These are phyloP conservation scores for Drosophila anomalipes DNA, from an alignment of 2,888 invertebrate genomes.

Conservation along the genomic window DNA sequence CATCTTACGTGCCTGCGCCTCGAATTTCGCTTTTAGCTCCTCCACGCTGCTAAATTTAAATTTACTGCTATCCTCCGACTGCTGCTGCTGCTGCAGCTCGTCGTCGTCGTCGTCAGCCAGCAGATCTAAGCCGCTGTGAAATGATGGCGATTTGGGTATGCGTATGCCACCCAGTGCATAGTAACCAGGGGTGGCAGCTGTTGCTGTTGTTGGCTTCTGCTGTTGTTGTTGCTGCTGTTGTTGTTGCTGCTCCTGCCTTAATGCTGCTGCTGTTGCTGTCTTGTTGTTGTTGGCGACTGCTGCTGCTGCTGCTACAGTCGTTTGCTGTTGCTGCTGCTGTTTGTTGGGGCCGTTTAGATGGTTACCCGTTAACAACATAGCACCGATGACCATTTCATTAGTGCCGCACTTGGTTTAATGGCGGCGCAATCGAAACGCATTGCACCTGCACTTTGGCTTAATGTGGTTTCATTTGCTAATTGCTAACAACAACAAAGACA, in stretches of 20 bases:
- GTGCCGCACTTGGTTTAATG: conserved; percentile 76
- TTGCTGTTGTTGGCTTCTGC: conserved; percentile 19
- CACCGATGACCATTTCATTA: conserved; percentile 86
- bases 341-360: conserved; percentile 78
- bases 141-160: conserved; percentile 94
- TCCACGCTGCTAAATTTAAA: conserved; percentile 77
- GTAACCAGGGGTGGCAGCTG: conserved; percentile 58
- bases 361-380: conserved; percentile 86
- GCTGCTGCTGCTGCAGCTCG: conserved; percentile 37
- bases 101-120: conserved; percentile 85
- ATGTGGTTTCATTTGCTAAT: conserved; percentile 24
- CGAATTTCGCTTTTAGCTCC: conserved; percentile 80
- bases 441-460: conserved; percentile 29
- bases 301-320: conserved; percentile 30
- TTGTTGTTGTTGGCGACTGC: conserved; percentile 36
- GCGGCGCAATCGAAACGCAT: conserved; percentile 62
- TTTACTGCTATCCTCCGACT: conserved; percentile 29
- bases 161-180: conserved; percentile 86
- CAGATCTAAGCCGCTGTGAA: conserved; percentile 93
- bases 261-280: conserved; percentile 46
- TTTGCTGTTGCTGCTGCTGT: conserved; percentile 56
- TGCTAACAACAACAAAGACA: conserved; percentile 29
- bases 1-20: conserved; percentile 77
- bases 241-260: conserved; percentile 22
- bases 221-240: conserved; percentile 24